Percentiles rank a stretch among this genome's conserved stretches.
Evolutionary conservation across 2,888 invertebrate genomes (phyloP).

Genomic region (Calliphora vomitoria): DNA sequence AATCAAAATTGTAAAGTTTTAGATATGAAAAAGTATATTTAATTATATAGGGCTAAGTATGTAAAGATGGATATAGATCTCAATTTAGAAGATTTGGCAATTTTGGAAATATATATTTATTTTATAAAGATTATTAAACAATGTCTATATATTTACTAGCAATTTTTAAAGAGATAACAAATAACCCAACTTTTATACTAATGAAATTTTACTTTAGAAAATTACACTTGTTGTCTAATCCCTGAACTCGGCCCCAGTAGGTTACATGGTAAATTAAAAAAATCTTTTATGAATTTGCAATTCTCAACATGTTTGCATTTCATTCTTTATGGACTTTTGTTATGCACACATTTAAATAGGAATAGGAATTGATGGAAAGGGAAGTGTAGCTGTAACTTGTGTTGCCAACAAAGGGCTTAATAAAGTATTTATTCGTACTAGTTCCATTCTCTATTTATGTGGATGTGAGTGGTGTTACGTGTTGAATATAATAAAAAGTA

Average conservation of each 20-base stretch:
- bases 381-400: background rate
- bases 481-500: background rate
- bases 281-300: background rate
- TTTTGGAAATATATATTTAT: no score
- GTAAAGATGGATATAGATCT: no score
- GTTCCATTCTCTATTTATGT: background rate
- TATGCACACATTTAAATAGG: background rate
- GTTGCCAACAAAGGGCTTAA: slow-evolving; percentile 25
- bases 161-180: no score
- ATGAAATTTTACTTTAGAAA: background rate
- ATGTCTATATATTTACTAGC: no score
- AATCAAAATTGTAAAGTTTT: no score
- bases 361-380: background rate
- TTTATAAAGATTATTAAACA: no score
- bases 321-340: background rate
- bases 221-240: background rate
- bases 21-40: no score
- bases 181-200: no score
- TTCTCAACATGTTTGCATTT: slow-evolving; percentile 14
- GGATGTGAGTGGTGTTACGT: background rate
- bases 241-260: background rate
- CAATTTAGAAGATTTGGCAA: no score
- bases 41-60: no score
- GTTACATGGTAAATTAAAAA: background rate
- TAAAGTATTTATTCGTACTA: background rate